phyloP scores from a whole-genome alignment of 2,113 vertebrate species.

The Podarcis muralis region DNA sequence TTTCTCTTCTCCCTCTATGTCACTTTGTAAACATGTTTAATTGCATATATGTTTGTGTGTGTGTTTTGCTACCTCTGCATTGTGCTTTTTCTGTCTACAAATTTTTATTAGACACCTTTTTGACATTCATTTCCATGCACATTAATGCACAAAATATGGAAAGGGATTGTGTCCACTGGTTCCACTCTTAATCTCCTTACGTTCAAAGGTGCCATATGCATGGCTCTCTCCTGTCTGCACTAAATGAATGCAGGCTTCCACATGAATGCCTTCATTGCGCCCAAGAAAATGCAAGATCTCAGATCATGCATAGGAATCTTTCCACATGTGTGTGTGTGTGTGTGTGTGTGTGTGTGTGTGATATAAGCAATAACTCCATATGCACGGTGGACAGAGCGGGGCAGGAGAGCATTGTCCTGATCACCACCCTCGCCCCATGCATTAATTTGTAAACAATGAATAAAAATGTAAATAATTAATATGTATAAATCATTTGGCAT shows the following conservation, averaged over 20 bases:
- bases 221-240: neutral
- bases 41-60: no score
- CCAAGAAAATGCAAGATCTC: neutral
- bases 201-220: neutral
- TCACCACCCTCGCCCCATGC: neutral
- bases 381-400: neutral
- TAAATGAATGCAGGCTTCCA: neutral
- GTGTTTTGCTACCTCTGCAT: neutral
- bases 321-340: neutral
- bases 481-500: neutral
- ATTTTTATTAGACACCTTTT: no score
- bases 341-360: no score
- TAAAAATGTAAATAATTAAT: neutral
- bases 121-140: neutral
- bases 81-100: no score
- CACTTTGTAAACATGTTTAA: neutral
- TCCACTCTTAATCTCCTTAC: neutral
- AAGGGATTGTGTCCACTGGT: no score
- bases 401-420: neutral
- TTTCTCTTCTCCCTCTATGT: neutral
- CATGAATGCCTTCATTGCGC: neutral
- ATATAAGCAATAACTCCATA: neutral
- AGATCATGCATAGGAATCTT: neutral
- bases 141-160: neutral
- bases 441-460: neutral